phyloP scores from a whole-genome alignment of 2,113 vertebrate species.

The Boulengerochromis microlepis region DNA sequence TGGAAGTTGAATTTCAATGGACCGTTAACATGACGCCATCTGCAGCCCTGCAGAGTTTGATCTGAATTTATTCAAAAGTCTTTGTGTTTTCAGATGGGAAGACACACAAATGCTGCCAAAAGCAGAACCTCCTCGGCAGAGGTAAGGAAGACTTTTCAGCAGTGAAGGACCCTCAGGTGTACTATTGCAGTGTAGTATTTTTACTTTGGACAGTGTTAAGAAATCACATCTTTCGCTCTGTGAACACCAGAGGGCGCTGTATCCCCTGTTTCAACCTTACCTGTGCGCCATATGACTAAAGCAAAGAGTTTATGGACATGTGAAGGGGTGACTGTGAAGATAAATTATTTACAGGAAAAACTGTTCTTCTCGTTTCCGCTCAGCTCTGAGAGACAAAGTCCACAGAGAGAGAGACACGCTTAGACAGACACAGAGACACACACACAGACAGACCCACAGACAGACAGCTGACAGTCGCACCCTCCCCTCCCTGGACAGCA shows the following conservation, averaged over 20 bases:
- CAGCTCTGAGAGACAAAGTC: background rate
- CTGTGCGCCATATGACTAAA: background rate
- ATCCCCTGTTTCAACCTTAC: background rate
- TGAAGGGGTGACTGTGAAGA: background rate
- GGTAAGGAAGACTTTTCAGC: accelerated
- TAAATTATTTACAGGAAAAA: background rate
- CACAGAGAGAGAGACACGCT: background rate
- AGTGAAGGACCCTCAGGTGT: background rate
- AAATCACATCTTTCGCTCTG: background rate
- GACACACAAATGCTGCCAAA: accelerated
- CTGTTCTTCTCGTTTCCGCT: background rate
- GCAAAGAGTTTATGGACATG: background rate
- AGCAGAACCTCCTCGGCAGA: background rate
- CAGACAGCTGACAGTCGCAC: background rate
- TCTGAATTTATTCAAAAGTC: background rate
- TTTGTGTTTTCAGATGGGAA: background rate
- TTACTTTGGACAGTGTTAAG: background rate
- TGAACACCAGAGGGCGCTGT: background rate
- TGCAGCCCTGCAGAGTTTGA: background rate
- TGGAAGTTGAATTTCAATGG: background rate
- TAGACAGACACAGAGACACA: background rate
- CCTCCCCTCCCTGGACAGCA: background rate
- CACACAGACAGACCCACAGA: accelerated
- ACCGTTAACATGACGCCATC: background rate
- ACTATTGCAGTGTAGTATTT: background rate